A percentile compares a stretch with the other conserved stretches of the same genome.
Evolutionary conservation across 2,888 invertebrate species (phyloP).

Genomic region (Zygaena filipendulae): DNA sequence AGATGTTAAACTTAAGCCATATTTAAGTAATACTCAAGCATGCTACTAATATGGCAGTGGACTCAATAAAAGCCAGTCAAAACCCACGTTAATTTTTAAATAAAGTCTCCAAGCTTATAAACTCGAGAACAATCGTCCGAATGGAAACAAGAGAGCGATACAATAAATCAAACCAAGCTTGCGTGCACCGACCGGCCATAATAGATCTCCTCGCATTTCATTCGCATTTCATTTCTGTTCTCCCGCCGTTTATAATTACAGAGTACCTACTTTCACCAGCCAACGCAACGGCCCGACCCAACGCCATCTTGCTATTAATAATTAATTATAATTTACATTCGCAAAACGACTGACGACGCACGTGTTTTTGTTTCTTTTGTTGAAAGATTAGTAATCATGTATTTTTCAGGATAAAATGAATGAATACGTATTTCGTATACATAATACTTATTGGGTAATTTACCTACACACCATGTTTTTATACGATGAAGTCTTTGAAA

Average conservation of each 20-base stretch:
- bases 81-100: constrained; percentile 34
- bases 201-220: constrained; percentile 49
- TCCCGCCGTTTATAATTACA: constrained; percentile 51
- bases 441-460: no score
- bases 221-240: constrained; percentile 41
- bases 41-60: no score
- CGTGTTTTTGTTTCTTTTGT: constrained; percentile 55
- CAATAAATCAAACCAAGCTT: constrained; percentile 64
- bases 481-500: no score
- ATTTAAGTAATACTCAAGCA: no score
- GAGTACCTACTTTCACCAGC: constrained; percentile 65
- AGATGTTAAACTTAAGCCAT: no score
- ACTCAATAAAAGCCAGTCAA: constrained; percentile 43
- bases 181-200: constrained; percentile 55
- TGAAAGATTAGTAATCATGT: no score
- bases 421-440: no score
- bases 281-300: constrained; percentile 41
- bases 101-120: no score
- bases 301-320: constrained; percentile 66
- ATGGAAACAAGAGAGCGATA: constrained; percentile 60
- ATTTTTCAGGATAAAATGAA: no score
- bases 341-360: constrained; percentile 59
- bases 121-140: constrained; percentile 55
- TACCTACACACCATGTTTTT: no score
- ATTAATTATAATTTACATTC: no score